phyloP scores from a whole-genome alignment of 2,888 invertebrate species.

The Rhorus exstirpatorius region DNA sequence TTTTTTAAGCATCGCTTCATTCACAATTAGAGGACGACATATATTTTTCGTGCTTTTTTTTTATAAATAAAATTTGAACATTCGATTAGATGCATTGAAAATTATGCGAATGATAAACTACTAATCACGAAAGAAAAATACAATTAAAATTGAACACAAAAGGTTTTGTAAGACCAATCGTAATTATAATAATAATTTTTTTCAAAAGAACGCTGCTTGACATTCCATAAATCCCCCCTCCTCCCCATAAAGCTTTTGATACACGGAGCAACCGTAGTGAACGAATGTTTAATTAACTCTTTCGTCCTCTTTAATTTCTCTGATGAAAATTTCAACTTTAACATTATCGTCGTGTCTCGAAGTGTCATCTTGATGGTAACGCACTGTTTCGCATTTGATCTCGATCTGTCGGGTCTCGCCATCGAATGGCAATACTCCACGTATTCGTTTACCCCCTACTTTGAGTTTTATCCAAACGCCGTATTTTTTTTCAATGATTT shows the following conservation, averaged over 20 bases:
- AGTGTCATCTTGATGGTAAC: constrained; percentile 9
- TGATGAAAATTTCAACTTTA: constrained; percentile 70
- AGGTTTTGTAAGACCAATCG: constrained; percentile 55
- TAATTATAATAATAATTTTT: constrained; percentile 30
- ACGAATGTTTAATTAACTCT: too few species aligned
- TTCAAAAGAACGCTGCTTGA: constrained; percentile 53
- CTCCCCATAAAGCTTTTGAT: constrained; percentile 25
- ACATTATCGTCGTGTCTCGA: constrained; percentile 55
- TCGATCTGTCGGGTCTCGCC: constrained; percentile 63
- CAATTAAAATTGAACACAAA: constrained; percentile 46
- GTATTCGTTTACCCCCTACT: constrained; percentile 16
- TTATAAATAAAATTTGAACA: constrained; percentile 3
- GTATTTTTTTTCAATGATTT: constrained; percentile 39
- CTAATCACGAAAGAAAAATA: neutral
- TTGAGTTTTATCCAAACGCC: constrained; percentile 62
- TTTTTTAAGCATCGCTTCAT: constrained; percentile 8
- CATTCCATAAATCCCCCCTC: constrained; percentile 39
- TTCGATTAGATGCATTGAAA: neutral
- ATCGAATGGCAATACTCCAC: constrained; percentile 62
- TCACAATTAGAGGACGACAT: neutral
- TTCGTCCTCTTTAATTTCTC: constrained; percentile 9
- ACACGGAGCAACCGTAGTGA: too few species aligned
- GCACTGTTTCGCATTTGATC: constrained; percentile 52
- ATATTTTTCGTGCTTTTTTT: constrained; percentile 17
- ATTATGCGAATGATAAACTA: neutral